Base-by-base conservation (phyloP, 1,140 invertebrate genomes). In the Trachymyrmex septentrionalis region DNA sequence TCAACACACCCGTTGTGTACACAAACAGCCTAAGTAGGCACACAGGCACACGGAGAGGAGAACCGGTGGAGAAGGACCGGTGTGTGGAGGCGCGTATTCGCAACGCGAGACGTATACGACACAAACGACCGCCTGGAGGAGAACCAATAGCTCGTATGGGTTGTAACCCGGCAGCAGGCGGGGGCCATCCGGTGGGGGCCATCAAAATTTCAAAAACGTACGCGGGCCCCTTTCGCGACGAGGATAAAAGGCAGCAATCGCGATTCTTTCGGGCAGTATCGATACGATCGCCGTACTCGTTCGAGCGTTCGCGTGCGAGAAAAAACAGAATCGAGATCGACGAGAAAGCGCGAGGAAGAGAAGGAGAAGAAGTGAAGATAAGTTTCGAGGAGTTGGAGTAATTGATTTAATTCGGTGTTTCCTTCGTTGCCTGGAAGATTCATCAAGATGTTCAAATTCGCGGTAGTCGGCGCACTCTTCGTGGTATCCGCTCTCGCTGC, bases 121-220 rank as follows among this genome's bases (percentile, higher is more conserved):
- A 88, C 61, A 57, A 85, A 72, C 53, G 85, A 90, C 61, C 87
- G 89, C 85, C 90, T 80, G 72, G 80, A 86, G 90, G 76, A 91
- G 94, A 94, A 93, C 93, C 93, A 94, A 93, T 94, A 93, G 91
- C 88, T 90, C 80, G 86, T 87, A 90, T 72, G 85, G 84, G 55
- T 90, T 88, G 88, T 86, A 90, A 90, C 76, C 75, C 85, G 55
- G 67, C 71, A 55, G 69, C 88, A 61, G 88, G 87, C 80, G 84
- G 81, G 77, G 96, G 95, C 61, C 95, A 80, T 10, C 71, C 96
- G 97, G 92, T 97, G 97, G 97, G 97, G 97, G 94, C 97, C 97
- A 95, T 96, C 96, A 92, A 96, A 95, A 95, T 95, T 95, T 95
- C 95, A 95, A 95, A 95, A 95, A 95, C 95, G 95, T 95, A 95